A percentile compares a stretch with the other conserved stretches of the same genome.
Evolutionary conservation across 2,797 vertebrate species (phyloP).

Genomic region (Anisognathus igniventris): DNA sequence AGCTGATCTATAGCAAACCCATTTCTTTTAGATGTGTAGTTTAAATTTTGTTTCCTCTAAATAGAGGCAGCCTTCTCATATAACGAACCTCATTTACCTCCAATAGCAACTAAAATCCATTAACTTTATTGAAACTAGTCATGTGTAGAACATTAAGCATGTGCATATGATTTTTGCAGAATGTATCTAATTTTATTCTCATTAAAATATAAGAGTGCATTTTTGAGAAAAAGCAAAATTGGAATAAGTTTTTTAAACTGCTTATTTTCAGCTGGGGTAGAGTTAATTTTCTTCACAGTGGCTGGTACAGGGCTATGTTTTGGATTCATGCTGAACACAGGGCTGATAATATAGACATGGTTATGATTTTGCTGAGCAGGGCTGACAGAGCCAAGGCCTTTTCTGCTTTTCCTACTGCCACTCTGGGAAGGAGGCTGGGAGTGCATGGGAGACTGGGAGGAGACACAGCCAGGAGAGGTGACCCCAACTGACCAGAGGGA

Average conservation of each 20-base stretch:
- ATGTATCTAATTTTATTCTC: not conserved
- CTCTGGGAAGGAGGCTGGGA: not conserved
- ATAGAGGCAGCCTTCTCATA: not conserved
- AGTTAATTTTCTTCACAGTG: not conserved
- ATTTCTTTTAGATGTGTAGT: not conserved
- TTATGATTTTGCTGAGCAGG: not conserved
- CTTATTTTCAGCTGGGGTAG: not conserved
- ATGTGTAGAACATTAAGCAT: constrained; percentile 9
- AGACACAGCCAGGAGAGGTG: not conserved
- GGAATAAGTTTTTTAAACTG: not conserved
- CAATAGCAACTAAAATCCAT: not conserved
- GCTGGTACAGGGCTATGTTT: not conserved
- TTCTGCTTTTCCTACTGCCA: too few relatives aligned
- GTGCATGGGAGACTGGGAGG: not conserved
- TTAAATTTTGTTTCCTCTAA: constrained; percentile 28
- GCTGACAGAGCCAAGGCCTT: not conserved
- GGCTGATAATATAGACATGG: not conserved
- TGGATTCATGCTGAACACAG: not conserved
- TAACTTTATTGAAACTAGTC: constrained; percentile 1
- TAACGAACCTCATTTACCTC: not conserved
- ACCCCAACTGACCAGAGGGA: fast-evolving
- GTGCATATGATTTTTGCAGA: not conserved
- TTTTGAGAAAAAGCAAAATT: not conserved
- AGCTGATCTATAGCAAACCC: not conserved
- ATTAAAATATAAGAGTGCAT: not conserved